Evolutionary conservation across 1,140 invertebrate species (phyloP).

Genomic region (Tribolium castaneum): DNA sequence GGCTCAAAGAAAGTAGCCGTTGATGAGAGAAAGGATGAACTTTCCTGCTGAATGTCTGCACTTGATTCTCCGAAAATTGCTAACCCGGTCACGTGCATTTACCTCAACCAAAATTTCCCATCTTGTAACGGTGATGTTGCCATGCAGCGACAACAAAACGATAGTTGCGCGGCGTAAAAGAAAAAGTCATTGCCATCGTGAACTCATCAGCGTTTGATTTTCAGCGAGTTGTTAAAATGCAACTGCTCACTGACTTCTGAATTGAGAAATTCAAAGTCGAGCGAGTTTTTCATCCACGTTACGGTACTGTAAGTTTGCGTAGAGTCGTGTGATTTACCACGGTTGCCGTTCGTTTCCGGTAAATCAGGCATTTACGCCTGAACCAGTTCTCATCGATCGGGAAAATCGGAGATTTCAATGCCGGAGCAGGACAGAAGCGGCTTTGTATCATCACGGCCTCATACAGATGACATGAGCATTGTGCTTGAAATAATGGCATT

Average conservation of each 20-base stretch:
- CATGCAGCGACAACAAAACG: background rate
- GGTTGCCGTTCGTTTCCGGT: slow-evolving; percentile 17
- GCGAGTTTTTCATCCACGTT: background rate
- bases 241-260: background rate
- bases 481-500: background rate
- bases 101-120: background rate
- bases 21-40: background rate
- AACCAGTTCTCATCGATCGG: background rate
- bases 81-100: background rate
- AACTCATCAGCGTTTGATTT: background rate
- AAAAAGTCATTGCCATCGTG: background rate
- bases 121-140: background rate
- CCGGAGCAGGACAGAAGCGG: background rate
- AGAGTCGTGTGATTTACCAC: slow-evolving; percentile 16
- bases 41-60: background rate
- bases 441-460: background rate
- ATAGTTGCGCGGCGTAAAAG: background rate
- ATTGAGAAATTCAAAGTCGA: background rate
- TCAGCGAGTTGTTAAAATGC: background rate
- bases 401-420: background rate
- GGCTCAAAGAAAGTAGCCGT: background rate
- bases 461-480: background rate
- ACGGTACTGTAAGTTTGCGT: background rate
- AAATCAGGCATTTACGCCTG: background rate
- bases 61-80: background rate